Evolutionary conservation across 92 coral and sea anemone genomes (phyloP).

Genomic region (Meandrina meandrites): DNA sequence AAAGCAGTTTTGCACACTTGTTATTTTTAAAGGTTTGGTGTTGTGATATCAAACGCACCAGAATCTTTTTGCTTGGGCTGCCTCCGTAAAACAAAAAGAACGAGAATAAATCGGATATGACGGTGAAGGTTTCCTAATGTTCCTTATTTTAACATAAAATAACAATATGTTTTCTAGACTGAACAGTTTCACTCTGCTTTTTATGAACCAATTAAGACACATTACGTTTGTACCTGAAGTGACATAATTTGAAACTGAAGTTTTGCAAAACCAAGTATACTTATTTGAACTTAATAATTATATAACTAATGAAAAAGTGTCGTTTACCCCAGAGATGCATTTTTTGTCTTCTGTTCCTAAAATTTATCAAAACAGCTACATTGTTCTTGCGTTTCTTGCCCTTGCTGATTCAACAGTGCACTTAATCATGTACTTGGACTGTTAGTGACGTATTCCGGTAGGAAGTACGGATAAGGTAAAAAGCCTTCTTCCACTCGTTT

Average conservation of each 20-base stretch:
- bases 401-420: not conserved
- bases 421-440: conserved; percentile 78
- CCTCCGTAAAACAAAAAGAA: not conserved
- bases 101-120: not conserved
- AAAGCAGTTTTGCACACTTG: too few species aligned
- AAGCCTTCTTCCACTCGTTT: conserved; percentile 70
- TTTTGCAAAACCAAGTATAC: not conserved
- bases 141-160: not conserved
- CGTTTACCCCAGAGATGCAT: not conserved
- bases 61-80: not conserved
- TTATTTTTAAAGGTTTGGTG: too few species aligned
- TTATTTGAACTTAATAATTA: not conserved
- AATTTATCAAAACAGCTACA: not conserved
- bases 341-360: not conserved
- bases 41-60: not conserved
- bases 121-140: not conserved
- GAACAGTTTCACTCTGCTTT: not conserved
- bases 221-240: too few species aligned
- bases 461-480: conserved; percentile 88
- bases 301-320: not conserved
- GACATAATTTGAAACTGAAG: not conserved
- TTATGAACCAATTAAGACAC: too few species aligned
- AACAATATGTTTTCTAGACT: not conserved
- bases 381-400: not conserved
- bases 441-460: conserved; percentile 87